phyloP scores from a whole-genome alignment of 2,888 invertebrate genomes.

The Thumatha senex region DNA sequence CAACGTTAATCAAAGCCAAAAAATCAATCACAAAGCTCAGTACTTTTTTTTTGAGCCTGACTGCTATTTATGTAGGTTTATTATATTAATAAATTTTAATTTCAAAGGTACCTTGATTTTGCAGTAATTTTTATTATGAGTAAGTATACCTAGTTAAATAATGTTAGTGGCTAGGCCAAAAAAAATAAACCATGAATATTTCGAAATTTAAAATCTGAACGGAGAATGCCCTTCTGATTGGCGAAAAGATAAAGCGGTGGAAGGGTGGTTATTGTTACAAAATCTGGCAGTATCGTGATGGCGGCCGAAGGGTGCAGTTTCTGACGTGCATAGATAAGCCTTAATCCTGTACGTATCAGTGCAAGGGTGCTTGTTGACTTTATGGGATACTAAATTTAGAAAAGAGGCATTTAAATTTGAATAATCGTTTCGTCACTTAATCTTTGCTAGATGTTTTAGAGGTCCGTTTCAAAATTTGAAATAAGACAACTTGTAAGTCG shows the following conservation, averaged over 20 bases:
- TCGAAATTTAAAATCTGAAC: constrained; percentile 45
- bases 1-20: too few species aligned
- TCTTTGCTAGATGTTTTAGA: constrained; percentile 21
- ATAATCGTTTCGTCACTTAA: constrained; percentile 48
- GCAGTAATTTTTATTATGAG: too few species aligned
- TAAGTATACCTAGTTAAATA: too few species aligned
- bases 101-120: too few species aligned
- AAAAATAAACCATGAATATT: constrained; percentile 12
- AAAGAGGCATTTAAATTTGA: constrained; percentile 54
- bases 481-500: background rate
- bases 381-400: constrained; percentile 58
- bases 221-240: constrained; percentile 66
- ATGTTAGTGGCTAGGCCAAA: background rate
- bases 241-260: constrained; percentile 59
- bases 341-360: constrained; percentile 60
- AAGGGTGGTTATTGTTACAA: constrained; percentile 67
- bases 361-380: constrained; percentile 63
- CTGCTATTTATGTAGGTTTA: too few species aligned
- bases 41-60: too few species aligned
- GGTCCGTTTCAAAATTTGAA: constrained; percentile 6
- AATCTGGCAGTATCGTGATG: constrained; percentile 76
- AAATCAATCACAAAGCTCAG: too few species aligned
- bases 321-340: constrained; percentile 68
- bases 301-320: constrained; percentile 66
- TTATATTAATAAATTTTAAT: too few species aligned